A percentile compares a stretch with the other conserved stretches of the same genome.
Evolutionary conservation across 1,140 invertebrate genomes (phyloP).

Genomic region (Phthorimaea operculella): DNA sequence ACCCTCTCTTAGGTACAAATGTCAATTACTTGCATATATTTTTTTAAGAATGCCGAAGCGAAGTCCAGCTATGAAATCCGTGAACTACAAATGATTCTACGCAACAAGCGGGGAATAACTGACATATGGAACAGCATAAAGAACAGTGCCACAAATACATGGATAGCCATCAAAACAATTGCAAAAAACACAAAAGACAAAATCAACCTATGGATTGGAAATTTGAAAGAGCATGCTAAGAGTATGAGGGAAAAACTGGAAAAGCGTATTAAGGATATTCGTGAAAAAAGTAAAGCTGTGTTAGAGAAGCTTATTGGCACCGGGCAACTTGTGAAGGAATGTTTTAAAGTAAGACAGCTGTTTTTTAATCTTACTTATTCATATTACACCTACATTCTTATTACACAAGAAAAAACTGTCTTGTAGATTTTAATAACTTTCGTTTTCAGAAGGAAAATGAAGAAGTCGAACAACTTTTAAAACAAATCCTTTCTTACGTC

Average conservation of each 20-base stretch:
- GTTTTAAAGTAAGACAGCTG: constrained; percentile 22
- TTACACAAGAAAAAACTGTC: too few species aligned
- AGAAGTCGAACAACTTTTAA: constrained; percentile 21
- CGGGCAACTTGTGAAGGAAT: constrained; percentile 21
- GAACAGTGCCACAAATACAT: constrained; percentile 21
- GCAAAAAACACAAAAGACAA: background rate
- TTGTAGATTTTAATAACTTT: too few species aligned
- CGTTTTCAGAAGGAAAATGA: constrained; percentile 29
- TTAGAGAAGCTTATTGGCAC: constrained; percentile 18
- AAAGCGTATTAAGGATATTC: constrained; percentile 17
- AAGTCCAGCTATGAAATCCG: too few species aligned
- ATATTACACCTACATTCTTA: too few species aligned
- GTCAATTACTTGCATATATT: too few species aligned
- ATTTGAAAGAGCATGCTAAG: background rate
- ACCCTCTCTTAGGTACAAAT: too few species aligned
- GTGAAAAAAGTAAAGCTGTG: background rate
- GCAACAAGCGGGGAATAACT: constrained; percentile 7
- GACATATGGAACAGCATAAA: constrained; percentile 28
- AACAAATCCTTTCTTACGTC: constrained; percentile 19
- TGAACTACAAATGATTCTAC: too few species aligned
- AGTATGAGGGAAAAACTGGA: constrained; percentile 16
- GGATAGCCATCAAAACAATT: constrained; percentile 27
- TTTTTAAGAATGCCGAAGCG: background rate
- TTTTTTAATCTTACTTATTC: too few species aligned
- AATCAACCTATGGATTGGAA: background rate